A percentile compares a stretch with the other conserved stretches of the same genome.
Evolutionary conservation across 2,888 invertebrate species (phyloP).

Genomic region (Dorcus parallelipipedus): DNA sequence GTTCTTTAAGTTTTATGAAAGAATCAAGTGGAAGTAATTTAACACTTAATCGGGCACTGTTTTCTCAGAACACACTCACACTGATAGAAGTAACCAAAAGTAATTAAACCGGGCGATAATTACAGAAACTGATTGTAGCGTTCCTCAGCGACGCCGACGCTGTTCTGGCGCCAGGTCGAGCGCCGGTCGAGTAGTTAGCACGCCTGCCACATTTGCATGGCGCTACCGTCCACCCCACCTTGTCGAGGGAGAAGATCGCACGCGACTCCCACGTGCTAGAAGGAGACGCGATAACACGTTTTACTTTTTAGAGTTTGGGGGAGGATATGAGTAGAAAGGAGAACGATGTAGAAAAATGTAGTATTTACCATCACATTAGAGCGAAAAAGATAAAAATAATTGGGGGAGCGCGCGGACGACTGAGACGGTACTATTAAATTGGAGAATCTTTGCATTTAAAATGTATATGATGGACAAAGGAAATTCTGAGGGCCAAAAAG

Average conservation of each 20-base stretch:
- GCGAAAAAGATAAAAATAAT: conserved; percentile 35
- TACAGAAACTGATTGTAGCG: conserved; percentile 48
- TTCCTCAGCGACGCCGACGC: conserved; percentile 48
- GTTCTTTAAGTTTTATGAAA: background rate
- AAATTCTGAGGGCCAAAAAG: conserved; percentile 19
- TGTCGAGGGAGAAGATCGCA: conserved; percentile 33
- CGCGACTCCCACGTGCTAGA: conserved; percentile 1
- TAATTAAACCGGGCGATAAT: conserved; percentile 38
- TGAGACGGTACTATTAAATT: conserved; percentile 36
- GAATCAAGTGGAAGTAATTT: background rate
- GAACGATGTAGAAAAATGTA: conserved; percentile 38
- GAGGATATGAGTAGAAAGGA: conserved; percentile 29
- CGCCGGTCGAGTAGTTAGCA: conserved; percentile 50
- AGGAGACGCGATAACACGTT: conserved; percentile 34
- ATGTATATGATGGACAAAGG: conserved; percentile 29
- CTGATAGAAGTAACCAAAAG: conserved; percentile 37
- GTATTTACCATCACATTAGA: conserved; percentile 40
- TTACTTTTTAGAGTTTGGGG: conserved; percentile 43
- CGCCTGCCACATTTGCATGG: conserved; percentile 52
- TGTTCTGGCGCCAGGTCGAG: conserved; percentile 47
- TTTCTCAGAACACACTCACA: conserved; percentile 21
- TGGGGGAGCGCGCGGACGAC: conserved; percentile 24
- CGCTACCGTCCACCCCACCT: conserved; percentile 34
- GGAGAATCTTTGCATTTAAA: conserved; percentile 31
- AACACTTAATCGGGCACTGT: conserved; percentile 9